phyloP scores from a whole-genome alignment of 2,888 invertebrate species.

The Neria commutata region DNA sequence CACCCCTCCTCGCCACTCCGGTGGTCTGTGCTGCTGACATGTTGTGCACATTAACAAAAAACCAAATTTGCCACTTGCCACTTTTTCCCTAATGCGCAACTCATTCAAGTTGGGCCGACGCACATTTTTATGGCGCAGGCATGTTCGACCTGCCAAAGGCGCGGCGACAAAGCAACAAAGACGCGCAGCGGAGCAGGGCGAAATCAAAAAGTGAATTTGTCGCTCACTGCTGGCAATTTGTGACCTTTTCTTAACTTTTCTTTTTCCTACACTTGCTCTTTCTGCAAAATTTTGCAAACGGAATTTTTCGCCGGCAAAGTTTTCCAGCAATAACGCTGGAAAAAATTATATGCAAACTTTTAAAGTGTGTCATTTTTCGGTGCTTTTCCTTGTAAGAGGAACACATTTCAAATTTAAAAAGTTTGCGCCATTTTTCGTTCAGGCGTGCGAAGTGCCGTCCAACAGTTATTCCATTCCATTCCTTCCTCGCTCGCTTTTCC shows the following conservation, averaged over 20 bases:
- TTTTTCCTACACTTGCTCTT: neutral
- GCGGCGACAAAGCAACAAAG: neutral
- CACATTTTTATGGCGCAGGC: too few species aligned
- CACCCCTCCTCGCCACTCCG: too few species aligned
- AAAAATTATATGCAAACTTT: neutral
- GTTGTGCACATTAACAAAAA: neutral
- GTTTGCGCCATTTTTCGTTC: neutral
- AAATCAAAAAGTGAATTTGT: neutral
- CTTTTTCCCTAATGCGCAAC: neutral
- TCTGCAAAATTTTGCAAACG: neutral
- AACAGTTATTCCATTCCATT: too few species aligned
- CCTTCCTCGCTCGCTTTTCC: too few species aligned
- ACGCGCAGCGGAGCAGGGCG: neutral
- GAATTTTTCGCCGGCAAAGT: too few species aligned
- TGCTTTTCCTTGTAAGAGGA: neutral
- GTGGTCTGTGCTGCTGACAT: too few species aligned
- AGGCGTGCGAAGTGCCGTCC: too few species aligned
- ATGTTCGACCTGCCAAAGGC: too few species aligned
- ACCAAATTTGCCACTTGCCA: neutral
- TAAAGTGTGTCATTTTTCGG: neutral
- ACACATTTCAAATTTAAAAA: neutral
- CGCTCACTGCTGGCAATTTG: neutral
- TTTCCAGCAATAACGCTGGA: neutral
- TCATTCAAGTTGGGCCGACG: neutral
- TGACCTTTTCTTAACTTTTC: neutral